Base-by-base conservation (phyloP, 2,113 vertebrate species). In the Sinocyclocheilus rhinocerous region DNA sequence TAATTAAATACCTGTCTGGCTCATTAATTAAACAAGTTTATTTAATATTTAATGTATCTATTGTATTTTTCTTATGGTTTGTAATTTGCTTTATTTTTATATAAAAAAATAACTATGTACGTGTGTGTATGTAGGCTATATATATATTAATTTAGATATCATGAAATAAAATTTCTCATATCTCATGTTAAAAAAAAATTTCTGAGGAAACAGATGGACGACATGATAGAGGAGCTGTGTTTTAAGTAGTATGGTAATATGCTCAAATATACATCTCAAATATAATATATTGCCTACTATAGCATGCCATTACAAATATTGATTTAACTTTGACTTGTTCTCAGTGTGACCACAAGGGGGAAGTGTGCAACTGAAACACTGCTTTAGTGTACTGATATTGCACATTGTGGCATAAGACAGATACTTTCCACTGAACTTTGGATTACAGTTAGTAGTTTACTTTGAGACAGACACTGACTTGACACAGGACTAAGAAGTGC, bases 341-440 rank as follows among this genome's bases (percentile, higher is more conserved):
- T 22, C 24, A 48, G n/a, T 39, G 7, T 4, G 0, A 55, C 80
- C 90, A 91, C 72, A 81, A 88, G 90, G 82, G 86, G 90, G 85
- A 80, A 90, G 83, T 88, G 61, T 83, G 57, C 42, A 29, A 52
- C 57, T 80, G 48, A 50, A 61, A 52, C 11, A 85, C 8, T 18
- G 16, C 15, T 55, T 5, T 6, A 2, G 20, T 48, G 1, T 33
- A 6, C 72, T 70, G 20, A n/a, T 4, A 18, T 0, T 48, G 6
- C 20, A 29, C 45, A 3, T 48, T 48, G 45, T 12, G 45, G 45
- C 29, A 39, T 20, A 22, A 36, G 24, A 33, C 24, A 12, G 29
- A 59, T 18, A 36, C 10, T 57, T 78, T 78, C 26, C 50, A 33
- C 76, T 59, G 76, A 59, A 33, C 50, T 59, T 79, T 4, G 50